A percentile compares a stretch with the other conserved stretches of the same genome.
These are phyloP conservation scores for Leistus spinibarbis DNA, from an alignment of 2,888 invertebrate species.

Conservation along the genomic window DNA sequence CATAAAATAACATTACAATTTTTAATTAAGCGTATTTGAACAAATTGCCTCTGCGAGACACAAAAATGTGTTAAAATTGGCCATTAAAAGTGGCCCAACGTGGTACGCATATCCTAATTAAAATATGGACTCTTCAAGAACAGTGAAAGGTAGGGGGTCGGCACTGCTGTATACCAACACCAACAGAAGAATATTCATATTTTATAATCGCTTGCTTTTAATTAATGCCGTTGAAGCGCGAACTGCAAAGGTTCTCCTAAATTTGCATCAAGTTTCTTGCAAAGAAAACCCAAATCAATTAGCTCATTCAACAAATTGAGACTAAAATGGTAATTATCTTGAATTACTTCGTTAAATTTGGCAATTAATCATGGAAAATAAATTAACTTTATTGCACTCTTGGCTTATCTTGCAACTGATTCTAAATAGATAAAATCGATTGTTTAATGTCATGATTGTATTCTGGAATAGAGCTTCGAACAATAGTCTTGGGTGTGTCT, in stretches of 20 bases:
- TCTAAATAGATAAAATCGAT: no score
- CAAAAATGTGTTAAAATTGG: background rate
- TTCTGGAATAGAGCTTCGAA: no score
- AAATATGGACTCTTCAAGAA: background rate
- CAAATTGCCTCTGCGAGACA: background rate
- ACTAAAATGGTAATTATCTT: background rate
- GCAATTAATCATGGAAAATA: no score
- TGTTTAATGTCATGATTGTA: no score
- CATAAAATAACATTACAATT: background rate
- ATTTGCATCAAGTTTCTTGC: background rate
- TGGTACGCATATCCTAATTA: background rate
- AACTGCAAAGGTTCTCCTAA: background rate
- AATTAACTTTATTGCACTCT: no score
- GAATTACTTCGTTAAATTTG: background rate
- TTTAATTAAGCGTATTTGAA: background rate
- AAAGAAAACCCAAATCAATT: background rate
- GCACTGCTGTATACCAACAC: background rate
- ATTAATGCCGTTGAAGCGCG: background rate
- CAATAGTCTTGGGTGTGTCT: no score
- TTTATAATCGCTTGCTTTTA: background rate
- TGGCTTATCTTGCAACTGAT: no score
- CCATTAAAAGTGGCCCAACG: background rate
- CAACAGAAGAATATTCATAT: background rate
- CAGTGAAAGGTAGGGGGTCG: background rate
- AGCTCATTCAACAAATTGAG: background rate